These are phyloP conservation scores for Hyperoplus lanceolatus DNA, from an alignment of 2,797 vertebrate genomes.

Conservation along the genomic window DNA sequence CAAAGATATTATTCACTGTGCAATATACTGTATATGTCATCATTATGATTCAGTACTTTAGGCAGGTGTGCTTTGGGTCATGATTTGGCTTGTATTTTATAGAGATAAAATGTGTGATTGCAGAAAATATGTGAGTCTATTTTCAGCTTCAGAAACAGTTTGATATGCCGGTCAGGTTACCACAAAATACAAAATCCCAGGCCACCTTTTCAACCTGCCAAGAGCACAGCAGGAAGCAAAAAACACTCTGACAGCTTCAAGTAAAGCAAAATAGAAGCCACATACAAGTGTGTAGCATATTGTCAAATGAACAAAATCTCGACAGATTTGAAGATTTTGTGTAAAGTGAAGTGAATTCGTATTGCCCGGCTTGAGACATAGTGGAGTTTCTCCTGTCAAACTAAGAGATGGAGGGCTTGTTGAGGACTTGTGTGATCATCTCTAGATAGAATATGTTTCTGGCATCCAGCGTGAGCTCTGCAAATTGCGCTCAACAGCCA, in stretches of 20 bases:
- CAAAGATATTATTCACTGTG: not conserved
- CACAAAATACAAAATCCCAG: conserved; percentile 9
- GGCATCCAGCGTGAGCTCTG: conserved; percentile 33
- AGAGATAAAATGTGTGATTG: conserved; percentile 13
- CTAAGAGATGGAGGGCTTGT: conserved; percentile 22
- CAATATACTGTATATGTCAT: no score
- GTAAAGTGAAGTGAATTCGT: conserved; percentile 3
- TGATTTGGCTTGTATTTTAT: not conserved
- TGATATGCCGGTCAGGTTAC: conserved; percentile 8
- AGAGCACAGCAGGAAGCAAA: conserved; percentile 16
- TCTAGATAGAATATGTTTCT: conserved; percentile 43
- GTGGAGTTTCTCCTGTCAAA: conserved; percentile 29
- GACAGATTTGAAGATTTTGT: conserved; percentile 17
- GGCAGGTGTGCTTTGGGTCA: not conserved
- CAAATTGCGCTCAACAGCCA: conserved; percentile 40
- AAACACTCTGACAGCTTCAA: conserved; percentile 33
- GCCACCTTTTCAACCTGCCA: conserved; percentile 18
- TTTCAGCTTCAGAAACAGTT: conserved; percentile 28
- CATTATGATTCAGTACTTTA: not conserved
- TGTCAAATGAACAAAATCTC: conserved; percentile 33
- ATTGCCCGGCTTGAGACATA: conserved; percentile 6
- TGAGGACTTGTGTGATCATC: conserved; percentile 41
- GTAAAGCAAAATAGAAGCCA: conserved; percentile 11
- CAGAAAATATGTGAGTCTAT: not conserved
- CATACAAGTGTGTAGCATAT: not conserved